phyloP scores from a whole-genome alignment of 2,797 vertebrate species.

The Cuculus canorus region DNA sequence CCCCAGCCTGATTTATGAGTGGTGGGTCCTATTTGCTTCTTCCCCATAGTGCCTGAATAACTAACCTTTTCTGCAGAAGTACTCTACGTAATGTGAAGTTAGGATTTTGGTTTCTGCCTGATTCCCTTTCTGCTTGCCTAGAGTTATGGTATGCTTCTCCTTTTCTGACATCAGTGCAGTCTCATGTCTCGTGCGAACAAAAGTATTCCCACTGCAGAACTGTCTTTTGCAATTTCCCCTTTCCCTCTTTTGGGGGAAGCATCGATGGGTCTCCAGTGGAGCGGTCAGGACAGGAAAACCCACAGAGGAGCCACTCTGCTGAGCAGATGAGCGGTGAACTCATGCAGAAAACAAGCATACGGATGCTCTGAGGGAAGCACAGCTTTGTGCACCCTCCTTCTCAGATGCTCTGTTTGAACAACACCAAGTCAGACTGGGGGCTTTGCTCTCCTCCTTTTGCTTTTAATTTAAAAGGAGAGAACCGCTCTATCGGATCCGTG shows the following conservation, averaged over 20 bases:
- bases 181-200: background rate
- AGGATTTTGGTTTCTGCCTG: background rate
- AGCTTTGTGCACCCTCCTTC: background rate
- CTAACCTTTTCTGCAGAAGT: background rate
- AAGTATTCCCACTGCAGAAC: background rate
- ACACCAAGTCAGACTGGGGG: background rate
- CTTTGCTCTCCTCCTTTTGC: background rate
- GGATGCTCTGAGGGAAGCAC: background rate
- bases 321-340: background rate
- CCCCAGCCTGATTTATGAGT: background rate
- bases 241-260: background rate
- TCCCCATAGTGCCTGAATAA: background rate
- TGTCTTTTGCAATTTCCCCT: conserved; percentile 32
- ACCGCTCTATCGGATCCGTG: background rate
- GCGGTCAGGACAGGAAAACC: background rate
- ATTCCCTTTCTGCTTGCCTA: background rate
- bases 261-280: background rate
- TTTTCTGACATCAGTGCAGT: background rate
- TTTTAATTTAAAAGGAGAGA: background rate
- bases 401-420: background rate
- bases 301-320: background rate
- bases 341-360: background rate
- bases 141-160: background rate
- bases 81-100: rapidly evolving
- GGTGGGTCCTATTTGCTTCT: background rate